Conservation (phyloP, 2,113 vertebrate species). For the Hylia prasina region DNA sequence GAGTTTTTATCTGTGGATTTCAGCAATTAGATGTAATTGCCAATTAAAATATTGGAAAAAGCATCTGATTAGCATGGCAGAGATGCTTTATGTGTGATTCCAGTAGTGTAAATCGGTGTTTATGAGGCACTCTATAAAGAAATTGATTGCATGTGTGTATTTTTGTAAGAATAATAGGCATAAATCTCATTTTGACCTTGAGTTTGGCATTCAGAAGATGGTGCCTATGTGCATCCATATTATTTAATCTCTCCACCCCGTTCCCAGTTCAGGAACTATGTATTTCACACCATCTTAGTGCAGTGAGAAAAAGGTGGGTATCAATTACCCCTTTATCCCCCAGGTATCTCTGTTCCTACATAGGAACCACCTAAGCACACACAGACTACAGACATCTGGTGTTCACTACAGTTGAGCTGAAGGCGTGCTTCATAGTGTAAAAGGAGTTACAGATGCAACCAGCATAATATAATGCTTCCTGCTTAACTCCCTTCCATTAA, state of each 20-base stretch:
- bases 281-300: background rate
- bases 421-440: background rate
- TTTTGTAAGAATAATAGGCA: background rate
- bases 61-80: background rate
- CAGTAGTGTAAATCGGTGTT: background rate
- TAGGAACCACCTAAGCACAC: background rate
- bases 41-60: background rate
- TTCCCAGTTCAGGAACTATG: background rate
- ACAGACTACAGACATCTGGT: too few species aligned
- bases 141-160: background rate
- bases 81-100: background rate
- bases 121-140: background rate
- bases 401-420: background rate
- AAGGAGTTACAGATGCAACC: background rate
- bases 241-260: background rate
- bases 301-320: background rate
- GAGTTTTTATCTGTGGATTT: background rate
- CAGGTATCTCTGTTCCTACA: background rate
- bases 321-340: background rate
- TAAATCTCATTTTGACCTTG: background rate
- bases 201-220: background rate
- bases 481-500: background rate
- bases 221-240: background rate
- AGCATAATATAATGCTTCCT: background rate
- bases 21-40: background rate